Evolutionary conservation across 2,113 vertebrate species (phyloP), one percentile per base, ranked within the genome.

Genomic region (Galeopterus variegatus): DNA sequence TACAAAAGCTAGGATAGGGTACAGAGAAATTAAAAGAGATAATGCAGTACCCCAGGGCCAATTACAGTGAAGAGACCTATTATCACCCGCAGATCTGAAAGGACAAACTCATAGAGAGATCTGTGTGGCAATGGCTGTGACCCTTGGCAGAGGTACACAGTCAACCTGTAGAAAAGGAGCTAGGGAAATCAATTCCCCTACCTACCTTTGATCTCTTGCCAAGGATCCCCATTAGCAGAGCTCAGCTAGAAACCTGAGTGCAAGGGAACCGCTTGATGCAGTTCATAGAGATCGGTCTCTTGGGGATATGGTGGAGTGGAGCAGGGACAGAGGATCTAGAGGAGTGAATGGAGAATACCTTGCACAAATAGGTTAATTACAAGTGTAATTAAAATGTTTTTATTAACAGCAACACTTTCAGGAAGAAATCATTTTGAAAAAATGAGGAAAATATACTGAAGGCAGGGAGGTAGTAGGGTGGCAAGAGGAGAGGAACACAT

Each of bases 131-230:
- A 6, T 60, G 80, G 48, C 31, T 88, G 31, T 76, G 79, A 95
- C 73, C 87, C 94, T 93, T 91, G 48, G 2, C 58, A 76, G 62
- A 96, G 70, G 41, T 83, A 70, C 10, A 33, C 45, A 96, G 70
- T 95, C 67, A 94, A 64, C 54, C 52, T 94, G 21, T 21, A 93
- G 77, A 45, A 70, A 83, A 72, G 54, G 9, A 73, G 33, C 3
- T 4, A 69, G 62, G 28, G 67, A 83, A 96, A 80, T 88, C 75
- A 33, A 94, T 67, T 72, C 21, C 10, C n/a, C 33, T 69, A 17
- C 19, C 41, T 21, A 81, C 24, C 19, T 93, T 62, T 92, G 86
- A 95, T 96, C 83, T 88, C 65, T 56, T 92, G 48, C 92, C 65
- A 84, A 76, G 58, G 48, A 65, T 72, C 64, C 33, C 64, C 31